These are phyloP conservation scores for Nothobranchius furzeri DNA, from an alignment of 2,113 vertebrate genomes.

Conservation along the genomic window DNA sequence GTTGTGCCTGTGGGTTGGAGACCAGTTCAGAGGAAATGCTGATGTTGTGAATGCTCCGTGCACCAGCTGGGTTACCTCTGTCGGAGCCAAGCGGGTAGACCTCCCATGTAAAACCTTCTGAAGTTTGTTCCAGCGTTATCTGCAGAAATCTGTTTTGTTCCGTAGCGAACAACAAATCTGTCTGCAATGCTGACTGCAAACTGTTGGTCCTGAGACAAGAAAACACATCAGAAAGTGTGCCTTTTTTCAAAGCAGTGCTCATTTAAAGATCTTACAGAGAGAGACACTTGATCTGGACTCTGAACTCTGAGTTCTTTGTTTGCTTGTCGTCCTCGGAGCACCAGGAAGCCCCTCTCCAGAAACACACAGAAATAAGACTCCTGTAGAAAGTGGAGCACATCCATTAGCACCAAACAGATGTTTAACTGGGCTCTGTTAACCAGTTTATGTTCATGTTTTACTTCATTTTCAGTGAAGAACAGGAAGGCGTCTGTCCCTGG, in stretches of 20 bases:
- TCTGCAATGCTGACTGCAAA: constrained; percentile 9
- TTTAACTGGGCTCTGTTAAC: not conserved
- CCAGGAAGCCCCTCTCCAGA: constrained; percentile 77
- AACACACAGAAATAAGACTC: constrained; percentile 79
- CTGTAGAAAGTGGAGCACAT: constrained; percentile 58
- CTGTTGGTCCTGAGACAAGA: constrained; percentile 14
- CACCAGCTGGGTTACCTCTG: constrained; percentile 71
- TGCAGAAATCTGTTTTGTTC: not conserved
- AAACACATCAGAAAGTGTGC: not conserved
- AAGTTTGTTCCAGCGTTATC: constrained; percentile 55
- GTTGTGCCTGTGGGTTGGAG: constrained; percentile 78
- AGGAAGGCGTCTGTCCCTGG: constrained; percentile 82
- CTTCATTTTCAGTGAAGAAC: constrained; percentile 84
- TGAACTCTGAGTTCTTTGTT: constrained; percentile 11
- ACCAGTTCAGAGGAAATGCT: not conserved
- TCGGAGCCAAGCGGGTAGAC: constrained; percentile 81
- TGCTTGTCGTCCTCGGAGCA: constrained; percentile 44
- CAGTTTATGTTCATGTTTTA: not conserved
- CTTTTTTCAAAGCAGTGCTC: not conserved
- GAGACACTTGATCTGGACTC: constrained; percentile 51
- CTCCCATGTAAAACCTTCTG: constrained; percentile 84
- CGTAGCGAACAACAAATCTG: constrained; percentile 16
- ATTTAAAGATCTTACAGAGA: constrained; percentile 51
- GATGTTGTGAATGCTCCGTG: not conserved
- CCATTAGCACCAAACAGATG: accelerated